These are phyloP conservation scores for Uromys caudimaculatus DNA, from an alignment of 2,797 vertebrate species.

Conservation along the genomic window DNA sequence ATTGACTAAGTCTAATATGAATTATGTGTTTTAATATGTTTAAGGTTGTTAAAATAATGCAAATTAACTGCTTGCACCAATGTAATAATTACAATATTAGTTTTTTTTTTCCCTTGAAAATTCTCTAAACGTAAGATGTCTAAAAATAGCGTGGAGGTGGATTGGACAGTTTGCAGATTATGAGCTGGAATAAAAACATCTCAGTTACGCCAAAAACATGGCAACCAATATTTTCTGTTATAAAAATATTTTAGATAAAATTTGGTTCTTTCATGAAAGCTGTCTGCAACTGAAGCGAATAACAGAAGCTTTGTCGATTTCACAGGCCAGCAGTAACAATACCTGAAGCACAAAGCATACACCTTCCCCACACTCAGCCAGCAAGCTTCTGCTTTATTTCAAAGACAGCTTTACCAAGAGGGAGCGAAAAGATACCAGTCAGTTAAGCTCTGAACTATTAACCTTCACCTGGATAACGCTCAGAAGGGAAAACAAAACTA, in stretches of 20 bases:
- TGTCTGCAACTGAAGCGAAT: conserved; percentile 82
- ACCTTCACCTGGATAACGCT: conserved; percentile 71
- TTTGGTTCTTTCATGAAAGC: conserved; percentile 83
- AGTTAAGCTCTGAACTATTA: background rate
- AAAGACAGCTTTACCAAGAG: conserved; percentile 12
- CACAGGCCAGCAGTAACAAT: conserved; percentile 74
- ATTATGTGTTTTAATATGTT: conserved; percentile 80
- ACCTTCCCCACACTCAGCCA: background rate
- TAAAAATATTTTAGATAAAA: conserved; percentile 87
- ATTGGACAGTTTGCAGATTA: conserved; percentile 86
- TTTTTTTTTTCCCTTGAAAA: conserved; percentile 70
- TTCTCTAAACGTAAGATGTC: conserved; percentile 77
- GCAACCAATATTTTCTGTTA: conserved; percentile 87
- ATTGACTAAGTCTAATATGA: conserved; percentile 82
- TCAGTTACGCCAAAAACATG: conserved; percentile 86
- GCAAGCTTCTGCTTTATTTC: conserved; percentile 45
- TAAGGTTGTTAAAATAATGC: conserved; percentile 83
- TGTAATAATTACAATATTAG: conserved; percentile 84
- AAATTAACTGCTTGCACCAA: conserved; percentile 79
- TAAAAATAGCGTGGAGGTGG: conserved; percentile 87
- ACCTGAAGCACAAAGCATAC: conserved; percentile 69
- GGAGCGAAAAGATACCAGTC: background rate
- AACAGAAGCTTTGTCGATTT: conserved; percentile 83
- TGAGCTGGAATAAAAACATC: conserved; percentile 86
- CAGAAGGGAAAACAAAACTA: conserved; percentile 65